Base-by-base conservation (phyloP, 2,888 invertebrate species). In the Heliconius cydno region DNA sequence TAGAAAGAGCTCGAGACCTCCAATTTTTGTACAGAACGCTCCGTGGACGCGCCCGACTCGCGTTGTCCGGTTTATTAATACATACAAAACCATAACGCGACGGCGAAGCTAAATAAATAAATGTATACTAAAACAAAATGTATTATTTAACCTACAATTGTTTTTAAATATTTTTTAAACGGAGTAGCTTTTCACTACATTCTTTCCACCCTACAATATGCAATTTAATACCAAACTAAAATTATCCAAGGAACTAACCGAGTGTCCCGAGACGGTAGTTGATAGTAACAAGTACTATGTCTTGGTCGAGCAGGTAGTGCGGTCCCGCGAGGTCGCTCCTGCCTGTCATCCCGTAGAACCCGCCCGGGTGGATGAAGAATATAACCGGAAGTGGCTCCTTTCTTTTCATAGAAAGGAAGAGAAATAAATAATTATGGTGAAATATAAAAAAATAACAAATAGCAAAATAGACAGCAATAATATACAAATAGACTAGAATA, bases 341-440 rank as follows among this genome's bases (percentile, higher is more conserved):
- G 0, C 95, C 96, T 0, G 96, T 95, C 12, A 91, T 90, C 0
- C 90, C 89, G 85, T 96, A 96, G 86, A 96, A 96, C n/a, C 95
- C 96, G 0, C 97, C 97, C 0, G 96, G 95, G 87, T 97, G 97
- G 82, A 97, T 94, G 86, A 94, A 96, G 0, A 97, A 95, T 13
- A 97, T 90, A 0, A 97, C 97, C 0, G 97, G 96, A 57, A 87
- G 80, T 9, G 76, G 84, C 9, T 81, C 52, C 9, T 80, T 90
- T 41, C 87, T 87, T 82, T n/a, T 76, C 78, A 25, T n/a, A 7
- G 2, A 41, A 41, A 46, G 15, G 13, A 7, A 6, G 15, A 7
- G 6, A 28, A 66, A 28, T 5, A 66, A 30, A 7, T 2, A 52
- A 7, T 52, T 52, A 52, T 52, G 7, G 52, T 52, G 34, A 34